A percentile compares a stretch with the other conserved stretches of the same genome.
These are phyloP conservation scores for Conomelus anceps DNA, from an alignment of 2,888 invertebrate species.

Conservation along the genomic window DNA sequence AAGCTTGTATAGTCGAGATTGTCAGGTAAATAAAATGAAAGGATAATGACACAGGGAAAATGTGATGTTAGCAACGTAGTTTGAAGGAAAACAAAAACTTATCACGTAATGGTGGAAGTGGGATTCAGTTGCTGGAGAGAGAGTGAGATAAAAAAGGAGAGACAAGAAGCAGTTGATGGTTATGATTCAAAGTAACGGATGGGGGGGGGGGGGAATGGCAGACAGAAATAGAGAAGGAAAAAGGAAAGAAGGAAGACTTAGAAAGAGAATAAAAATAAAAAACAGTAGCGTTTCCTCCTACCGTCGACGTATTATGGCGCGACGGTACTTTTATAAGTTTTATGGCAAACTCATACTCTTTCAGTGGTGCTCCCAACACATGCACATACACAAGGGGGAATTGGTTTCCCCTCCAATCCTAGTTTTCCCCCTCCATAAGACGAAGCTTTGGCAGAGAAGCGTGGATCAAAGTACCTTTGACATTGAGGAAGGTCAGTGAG, in stretches of 20 bases:
- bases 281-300: background rate
- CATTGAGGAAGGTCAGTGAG: constrained; percentile 9
- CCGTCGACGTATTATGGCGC: background rate
- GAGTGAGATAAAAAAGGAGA: background rate
- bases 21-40: background rate
- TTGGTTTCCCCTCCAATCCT: background rate
- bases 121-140: background rate
- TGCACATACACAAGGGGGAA: background rate
- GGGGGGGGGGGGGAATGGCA: background rate
- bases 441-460: background rate
- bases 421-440: no score
- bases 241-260: background rate
- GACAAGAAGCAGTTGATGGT: no score
- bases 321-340: background rate
- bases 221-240: background rate
- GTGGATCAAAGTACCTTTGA: constrained; percentile 7
- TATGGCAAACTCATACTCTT: background rate
- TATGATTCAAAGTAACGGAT: background rate
- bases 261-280: background rate
- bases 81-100: background rate
- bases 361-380: no score
- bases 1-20: no score
- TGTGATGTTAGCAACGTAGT: background rate
- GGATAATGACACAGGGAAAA: background rate
- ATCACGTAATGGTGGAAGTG: background rate